Percentiles rank a stretch among this genome's conserved stretches.
phyloP scores from a whole-genome alignment of 2,888 invertebrate species.

The Amitus sp. region DNA sequence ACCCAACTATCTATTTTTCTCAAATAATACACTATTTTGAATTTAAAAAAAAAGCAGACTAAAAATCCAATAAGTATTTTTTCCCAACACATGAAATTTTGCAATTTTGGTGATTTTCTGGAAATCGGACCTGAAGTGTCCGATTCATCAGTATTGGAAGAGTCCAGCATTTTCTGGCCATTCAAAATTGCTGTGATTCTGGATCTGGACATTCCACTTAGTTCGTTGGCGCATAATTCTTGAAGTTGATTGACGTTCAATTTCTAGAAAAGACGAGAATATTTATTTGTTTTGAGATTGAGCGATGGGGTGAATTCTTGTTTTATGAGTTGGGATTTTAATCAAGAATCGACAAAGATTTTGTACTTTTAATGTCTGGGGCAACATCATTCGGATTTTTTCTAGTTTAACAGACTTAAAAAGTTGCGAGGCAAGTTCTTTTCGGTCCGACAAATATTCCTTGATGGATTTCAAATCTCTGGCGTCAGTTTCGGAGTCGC shows the following conservation, averaged over 20 bases:
- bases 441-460: slow-evolving; percentile 56
- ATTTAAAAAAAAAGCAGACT: too few relatives aligned
- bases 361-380: slow-evolving; percentile 58
- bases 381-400: slow-evolving; percentile 62
- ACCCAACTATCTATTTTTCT: too few relatives aligned
- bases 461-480: slow-evolving; percentile 60
- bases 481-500: slow-evolving; percentile 57
- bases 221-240: slow-evolving; percentile 59
- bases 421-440: slow-evolving; percentile 57
- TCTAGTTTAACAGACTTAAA: slow-evolving; percentile 62
- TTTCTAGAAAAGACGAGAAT: slow-evolving; percentile 49
- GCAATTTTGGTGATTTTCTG: too few relatives aligned
- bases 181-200: slow-evolving; percentile 58
- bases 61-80: too few relatives aligned
- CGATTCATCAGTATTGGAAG: slow-evolving; percentile 61
- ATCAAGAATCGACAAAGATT: too few relatives aligned
- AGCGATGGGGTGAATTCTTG: too few relatives aligned
- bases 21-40: too few relatives aligned
- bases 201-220: slow-evolving; percentile 61
- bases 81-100: too few relatives aligned
- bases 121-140: slow-evolving; percentile 56
- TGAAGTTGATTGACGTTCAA: slow-evolving; percentile 56
- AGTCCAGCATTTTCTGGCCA: slow-evolving; percentile 57
- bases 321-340: too few relatives aligned
- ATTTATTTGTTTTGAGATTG: too few relatives aligned